Conservation (phyloP, 2,888 invertebrate species). For the Sesia bembeciformis region DNA sequence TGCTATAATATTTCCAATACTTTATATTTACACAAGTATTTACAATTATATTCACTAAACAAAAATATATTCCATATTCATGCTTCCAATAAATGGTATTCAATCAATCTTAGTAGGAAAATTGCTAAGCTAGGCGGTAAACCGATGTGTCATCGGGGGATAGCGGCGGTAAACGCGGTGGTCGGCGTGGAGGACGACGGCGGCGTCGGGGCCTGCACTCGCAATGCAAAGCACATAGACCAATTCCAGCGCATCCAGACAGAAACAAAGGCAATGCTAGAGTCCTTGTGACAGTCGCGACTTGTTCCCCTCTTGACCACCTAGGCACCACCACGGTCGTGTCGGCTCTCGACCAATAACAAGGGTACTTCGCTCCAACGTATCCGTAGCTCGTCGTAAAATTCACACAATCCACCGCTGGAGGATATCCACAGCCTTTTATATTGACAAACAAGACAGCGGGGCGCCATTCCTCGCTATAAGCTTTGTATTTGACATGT, state of each 20-base stretch:
- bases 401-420: constrained; percentile 82
- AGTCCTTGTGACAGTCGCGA: constrained; percentile 87
- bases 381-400: constrained; percentile 82
- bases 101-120: too few relatives aligned
- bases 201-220: constrained; percentile 85
- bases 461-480: constrained; percentile 66
- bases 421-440: constrained; percentile 89
- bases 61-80: not conserved
- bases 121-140: constrained; percentile 48
- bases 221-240: constrained; percentile 90
- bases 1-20: not conserved
- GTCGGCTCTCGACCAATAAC: constrained; percentile 84
- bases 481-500: constrained; percentile 76
- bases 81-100: not conserved
- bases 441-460: constrained; percentile 84
- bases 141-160: constrained; percentile 71
- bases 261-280: constrained; percentile 89
- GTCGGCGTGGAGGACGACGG: constrained; percentile 77
- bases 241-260: constrained; percentile 88
- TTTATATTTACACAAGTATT: not conserved
- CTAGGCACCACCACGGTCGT: constrained; percentile 87
- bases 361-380: constrained; percentile 79
- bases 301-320: constrained; percentile 88
- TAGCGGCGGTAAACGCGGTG: constrained; percentile 68
- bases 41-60: not conserved